Evolutionary conservation across 2,797 vertebrate genomes (phyloP), one percentile per base, ranked within the genome.

Genomic region (Girardinus metallicus): DNA sequence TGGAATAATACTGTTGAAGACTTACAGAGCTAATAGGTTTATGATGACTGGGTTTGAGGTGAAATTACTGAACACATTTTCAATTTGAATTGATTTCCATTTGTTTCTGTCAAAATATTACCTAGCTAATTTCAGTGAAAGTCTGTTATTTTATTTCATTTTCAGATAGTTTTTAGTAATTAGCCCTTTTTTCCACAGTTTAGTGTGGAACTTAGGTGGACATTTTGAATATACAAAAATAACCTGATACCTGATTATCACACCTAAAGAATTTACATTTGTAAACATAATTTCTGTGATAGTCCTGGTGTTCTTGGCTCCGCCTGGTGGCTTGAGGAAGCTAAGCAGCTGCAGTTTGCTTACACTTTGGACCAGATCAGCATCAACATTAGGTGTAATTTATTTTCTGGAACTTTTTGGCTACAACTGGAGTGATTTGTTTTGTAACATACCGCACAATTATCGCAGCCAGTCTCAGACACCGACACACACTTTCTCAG

Each of bases 401-500:
- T 75, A 43, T 15, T 18, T 57, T 86, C 70, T 77, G 29, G 23
- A 86, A 55, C 77, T 68, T 77, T 82, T 15, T 57, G 29, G 26
- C 43, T 81, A 29, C 1, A 5, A 29, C 7, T 13, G 36, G 57
- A 78, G 36, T 2, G 1, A 70, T 75, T 57, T 78, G 78, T 77
- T 77, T 74, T 84, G 77, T 46, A 88, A 83, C 57, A 26, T 57
- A 7, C 62, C 66, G 64, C 70, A 74, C 13, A 36, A 73, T 73
- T 43, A 70, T 23, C n/a, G 3, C 43, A n/a, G 16, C 57, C 36
- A 49, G 74, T 77, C 26, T 72, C 11, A 36, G 55, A 43, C 43
- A 49, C 26, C 31, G 43, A 89, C 72, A 70, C 70, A 84, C 77
- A 83, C 39, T 70, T 8, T 13, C 80, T 57, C 79, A 80, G 83